A percentile compares a stretch with the other conserved stretches of the same genome.
These are phyloP conservation scores for Stegana nigrithorax DNA, from an alignment of 2,888 invertebrate genomes.

Conservation along the genomic window DNA sequence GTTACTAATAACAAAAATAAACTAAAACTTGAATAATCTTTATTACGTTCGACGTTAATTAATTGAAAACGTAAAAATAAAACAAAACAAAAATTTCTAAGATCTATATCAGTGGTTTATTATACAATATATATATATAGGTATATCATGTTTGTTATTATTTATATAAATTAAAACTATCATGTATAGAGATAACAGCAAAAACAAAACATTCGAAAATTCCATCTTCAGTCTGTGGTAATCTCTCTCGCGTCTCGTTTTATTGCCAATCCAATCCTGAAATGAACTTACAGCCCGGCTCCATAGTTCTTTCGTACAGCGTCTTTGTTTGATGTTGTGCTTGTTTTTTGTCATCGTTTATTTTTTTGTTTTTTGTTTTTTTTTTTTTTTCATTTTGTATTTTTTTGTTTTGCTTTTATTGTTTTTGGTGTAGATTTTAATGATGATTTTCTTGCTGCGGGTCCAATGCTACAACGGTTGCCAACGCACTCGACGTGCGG, in stretches of 20 bases:
- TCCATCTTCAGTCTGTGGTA: constrained; percentile 9
- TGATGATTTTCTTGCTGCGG: neutral
- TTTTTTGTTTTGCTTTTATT: neutral
- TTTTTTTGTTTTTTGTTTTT: neutral
- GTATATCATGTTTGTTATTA: too few relatives aligned
- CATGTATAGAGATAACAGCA: neutral
- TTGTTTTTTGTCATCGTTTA: neutral
- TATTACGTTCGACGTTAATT: too few relatives aligned
- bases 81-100: constrained; percentile 1
- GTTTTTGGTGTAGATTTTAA: neutral
- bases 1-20: too few relatives aligned
- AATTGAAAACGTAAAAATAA: neutral
- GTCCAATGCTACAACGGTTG: constrained; percentile 1
- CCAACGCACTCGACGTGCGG: neutral
- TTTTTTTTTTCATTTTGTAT: neutral
- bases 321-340: constrained; percentile 5
- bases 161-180: neutral
- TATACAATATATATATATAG: too few relatives aligned
- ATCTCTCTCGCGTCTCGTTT: constrained; percentile 13
- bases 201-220: constrained; percentile 9
- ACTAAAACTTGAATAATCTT: too few relatives aligned
- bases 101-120: too few relatives aligned
- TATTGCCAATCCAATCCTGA: constrained; percentile 12
- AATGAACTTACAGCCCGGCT: neutral
- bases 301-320: constrained; percentile 13